Base-by-base conservation (phyloP, 2,113 vertebrate genomes). In the Crotophaga sulcirostris region DNA sequence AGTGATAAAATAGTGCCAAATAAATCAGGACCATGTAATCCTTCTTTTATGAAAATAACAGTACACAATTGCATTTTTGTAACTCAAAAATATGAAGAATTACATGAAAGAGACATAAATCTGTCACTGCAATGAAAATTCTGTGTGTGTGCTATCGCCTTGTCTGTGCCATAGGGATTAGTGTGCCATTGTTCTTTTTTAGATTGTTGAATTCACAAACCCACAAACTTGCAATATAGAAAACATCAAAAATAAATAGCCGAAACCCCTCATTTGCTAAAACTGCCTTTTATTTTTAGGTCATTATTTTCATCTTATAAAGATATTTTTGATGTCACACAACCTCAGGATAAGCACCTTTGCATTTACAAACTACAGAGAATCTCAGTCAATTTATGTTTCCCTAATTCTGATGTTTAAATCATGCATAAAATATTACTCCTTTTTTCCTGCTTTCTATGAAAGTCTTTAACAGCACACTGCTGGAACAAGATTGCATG, bases 311-410 rank as follows among this genome's bases (percentile, higher is more conserved):
- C 66, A 60, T 70, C 55, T 96, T 90, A 94, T 93, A 95, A 85
- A 78, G n/a, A 33, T 91, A 73, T 80, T 88, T 87, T 94, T 94
- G 54, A 34, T 31, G 86, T 89, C 72, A 90, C 16, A 60, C 45
- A 94, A 47, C 59, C 94, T 95, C 59, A 87, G 76, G 93, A 95
- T 95, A 49, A 93, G 75, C 68, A 90, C 87, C 42, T 95, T 89
- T 89, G 51, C 82, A 87, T 69, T 92, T 91, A 92, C 16, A 87
- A 89, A 94, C 42, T 45, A 54, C 24, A 11, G 58, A 93, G 73
- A 68, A 85, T 64, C 59, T 44, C 63, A 6, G 7, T 47, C 40
- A 77, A 47, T 24, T 86, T 90, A 12, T 51, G 9, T 64, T 87
- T 68, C 23, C 29, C 14, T 74, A 54, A 17, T 67, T 84, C 7